These are phyloP conservation scores for Tipula helvola DNA, from an alignment of 2,888 invertebrate species.

Conservation along the genomic window DNA sequence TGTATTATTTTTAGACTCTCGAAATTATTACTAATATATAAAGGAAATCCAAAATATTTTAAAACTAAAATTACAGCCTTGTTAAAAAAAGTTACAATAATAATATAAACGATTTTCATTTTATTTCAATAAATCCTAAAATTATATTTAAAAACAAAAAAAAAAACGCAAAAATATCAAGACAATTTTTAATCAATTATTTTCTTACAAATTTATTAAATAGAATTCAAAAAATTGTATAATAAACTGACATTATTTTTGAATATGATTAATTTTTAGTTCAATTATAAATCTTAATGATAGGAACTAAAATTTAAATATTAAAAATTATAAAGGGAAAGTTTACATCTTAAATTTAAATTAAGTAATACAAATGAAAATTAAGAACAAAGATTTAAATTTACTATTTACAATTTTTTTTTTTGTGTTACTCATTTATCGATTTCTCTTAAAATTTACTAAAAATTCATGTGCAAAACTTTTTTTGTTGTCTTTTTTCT, in stretches of 20 bases:
- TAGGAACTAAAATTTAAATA: background rate
- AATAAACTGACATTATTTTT: background rate
- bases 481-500: background rate
- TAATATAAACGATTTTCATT: background rate
- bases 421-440: background rate
- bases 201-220: background rate
- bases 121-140: background rate
- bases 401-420: background rate
- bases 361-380: background rate
- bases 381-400: background rate
- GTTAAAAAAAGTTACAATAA: background rate
- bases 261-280: background rate
- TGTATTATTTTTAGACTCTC: background rate
- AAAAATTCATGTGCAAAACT: background rate
- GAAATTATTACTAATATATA: background rate
- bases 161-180: background rate
- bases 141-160: background rate
- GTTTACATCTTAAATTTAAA: constrained; percentile 4
- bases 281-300: constrained; percentile 4
- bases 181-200: background rate
- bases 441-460: background rate
- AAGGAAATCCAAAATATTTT: background rate
- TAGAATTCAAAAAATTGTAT: background rate
- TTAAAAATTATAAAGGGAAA: background rate
- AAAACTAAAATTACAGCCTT: background rate